Base-by-base conservation (phyloP, 35 echinoderm and acorn worm species). In the Apostichopus japonicus region DNA sequence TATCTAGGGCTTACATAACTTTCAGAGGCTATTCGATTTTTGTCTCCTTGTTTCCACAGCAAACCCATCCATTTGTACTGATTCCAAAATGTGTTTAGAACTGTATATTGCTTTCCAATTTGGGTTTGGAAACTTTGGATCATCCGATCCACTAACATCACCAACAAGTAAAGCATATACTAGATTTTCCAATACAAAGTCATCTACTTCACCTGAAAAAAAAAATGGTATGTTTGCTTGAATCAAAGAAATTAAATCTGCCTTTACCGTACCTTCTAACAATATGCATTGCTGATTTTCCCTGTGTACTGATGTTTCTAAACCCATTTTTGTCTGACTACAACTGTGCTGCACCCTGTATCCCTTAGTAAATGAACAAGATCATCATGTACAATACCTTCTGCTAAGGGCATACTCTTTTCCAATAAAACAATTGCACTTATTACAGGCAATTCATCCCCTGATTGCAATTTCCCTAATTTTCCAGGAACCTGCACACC, bases 141-240 rank as follows among this genome's bases (percentile, higher is more conserved):
- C 56, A 55, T 77, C 24, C 15, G 77, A 72, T 8, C 86, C 86
- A 17, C 22, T 15, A 53, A 91, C 55, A 75, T 91, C 81, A 6
- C 93, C 93, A 27, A 91, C 6, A 62, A 94, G 70, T 3, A 94
- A 4, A 4, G 57, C 84, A 82, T 94, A 94, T 54, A 83, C 8
- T 4, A 87, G 56, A 5, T 79, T 15, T 70, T 90, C 54, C 87
- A 94, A 90, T 25, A 86, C 90, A n/a, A 94, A 15, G 13, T 51
- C 87, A 23, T 90, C 77, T 72, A 83, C 62, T 23, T 58, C 44
- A 54, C 93, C 93, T n/a, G n/a, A n/a, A 55, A 5, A 16, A 51
- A 62, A 94, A 16, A 52, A 94, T 10, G 93, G 93, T 1, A 87
- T 59, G 77, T 91, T 77, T n/a, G 90, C 51, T 19, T 90, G 16